Percentiles rank a stretch among this genome's conserved stretches.
Evolutionary conservation across 1,140 invertebrate species (phyloP).

Genomic region (Apis florea): DNA sequence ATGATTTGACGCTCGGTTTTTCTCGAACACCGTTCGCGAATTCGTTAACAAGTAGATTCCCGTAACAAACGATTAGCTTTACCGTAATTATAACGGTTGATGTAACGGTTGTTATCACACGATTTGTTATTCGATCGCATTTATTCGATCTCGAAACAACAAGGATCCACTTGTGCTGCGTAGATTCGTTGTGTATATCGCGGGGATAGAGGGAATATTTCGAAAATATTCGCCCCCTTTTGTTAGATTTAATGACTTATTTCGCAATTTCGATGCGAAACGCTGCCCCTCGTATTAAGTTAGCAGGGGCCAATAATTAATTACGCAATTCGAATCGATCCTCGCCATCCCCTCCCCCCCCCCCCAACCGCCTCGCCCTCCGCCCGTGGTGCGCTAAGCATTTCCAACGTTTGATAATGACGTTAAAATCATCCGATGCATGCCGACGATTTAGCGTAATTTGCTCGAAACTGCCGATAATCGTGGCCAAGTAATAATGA

Average conservation of each 20-base stretch:
- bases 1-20: too few relatives aligned
- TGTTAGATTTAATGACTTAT: conserved; percentile 27
- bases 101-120: too few relatives aligned
- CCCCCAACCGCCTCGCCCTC: background rate
- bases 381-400: conserved; percentile 25
- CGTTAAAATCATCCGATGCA: conserved; percentile 40
- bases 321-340: conserved; percentile 26
- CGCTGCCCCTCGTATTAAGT: conserved; percentile 5
- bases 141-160: background rate
- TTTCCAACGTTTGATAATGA: conserved; percentile 44
- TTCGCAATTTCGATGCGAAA: conserved; percentile 26
- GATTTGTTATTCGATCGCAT: background rate
- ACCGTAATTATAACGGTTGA: too few relatives aligned
- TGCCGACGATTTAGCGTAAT: conserved; percentile 45
- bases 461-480: conserved; percentile 33
- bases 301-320: conserved; percentile 42
- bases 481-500: conserved; percentile 27
- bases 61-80: background rate
- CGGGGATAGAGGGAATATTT: background rate
- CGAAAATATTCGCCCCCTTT: background rate
- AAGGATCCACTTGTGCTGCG: background rate
- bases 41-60: background rate
- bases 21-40: too few relatives aligned
- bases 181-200: background rate
- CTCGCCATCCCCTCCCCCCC: too few relatives aligned